Percentiles rank a stretch among this genome's conserved stretches.
These are phyloP conservation scores for Camponotus vicinus DNA, from an alignment of 1,140 invertebrate genomes.

Conservation along the genomic window DNA sequence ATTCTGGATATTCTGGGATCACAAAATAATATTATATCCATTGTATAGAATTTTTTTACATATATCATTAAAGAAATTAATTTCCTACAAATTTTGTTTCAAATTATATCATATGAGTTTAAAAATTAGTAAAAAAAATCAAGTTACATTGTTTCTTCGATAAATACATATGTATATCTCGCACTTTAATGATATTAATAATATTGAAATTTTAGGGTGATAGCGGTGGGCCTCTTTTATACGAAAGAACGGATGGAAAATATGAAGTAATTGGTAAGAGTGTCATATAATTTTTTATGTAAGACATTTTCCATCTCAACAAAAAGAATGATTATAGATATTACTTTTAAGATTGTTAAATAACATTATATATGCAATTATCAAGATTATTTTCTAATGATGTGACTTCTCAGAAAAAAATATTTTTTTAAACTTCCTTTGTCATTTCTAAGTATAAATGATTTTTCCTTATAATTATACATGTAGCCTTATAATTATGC, in stretches of 20 bases:
- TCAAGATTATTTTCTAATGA: too few species aligned
- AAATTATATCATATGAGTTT: not conserved
- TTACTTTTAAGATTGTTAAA: slow-evolving; percentile 18
- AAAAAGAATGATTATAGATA: not conserved
- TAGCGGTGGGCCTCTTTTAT: slow-evolving; percentile 87
- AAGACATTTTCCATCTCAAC: not conserved
- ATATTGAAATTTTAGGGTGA: slow-evolving; percentile 87
- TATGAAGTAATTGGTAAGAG: slow-evolving; percentile 85
- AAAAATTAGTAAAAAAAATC: not conserved
- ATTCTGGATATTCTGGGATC: not conserved
- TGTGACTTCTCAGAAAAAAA: too few species aligned
- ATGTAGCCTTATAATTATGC: too few species aligned
- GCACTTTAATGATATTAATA: slow-evolving; percentile 24
- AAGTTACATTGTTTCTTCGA: slow-evolving; percentile 7
- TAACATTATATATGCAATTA: too few species aligned
- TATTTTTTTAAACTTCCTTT: too few species aligned
- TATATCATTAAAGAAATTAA: not conserved
- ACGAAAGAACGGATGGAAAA: slow-evolving; percentile 80
- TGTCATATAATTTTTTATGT: not conserved
- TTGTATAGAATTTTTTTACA: not conserved
- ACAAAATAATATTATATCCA: not conserved
- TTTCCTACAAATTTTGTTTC: not conserved
- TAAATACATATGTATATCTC: slow-evolving; percentile 15
- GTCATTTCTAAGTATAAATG: too few species aligned
- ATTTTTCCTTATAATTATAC: too few species aligned